A percentile compares a stretch with the other conserved stretches of the same genome.
Conservation (phyloP, 2,113 vertebrate genomes). For the Otis tarda region DNA sequence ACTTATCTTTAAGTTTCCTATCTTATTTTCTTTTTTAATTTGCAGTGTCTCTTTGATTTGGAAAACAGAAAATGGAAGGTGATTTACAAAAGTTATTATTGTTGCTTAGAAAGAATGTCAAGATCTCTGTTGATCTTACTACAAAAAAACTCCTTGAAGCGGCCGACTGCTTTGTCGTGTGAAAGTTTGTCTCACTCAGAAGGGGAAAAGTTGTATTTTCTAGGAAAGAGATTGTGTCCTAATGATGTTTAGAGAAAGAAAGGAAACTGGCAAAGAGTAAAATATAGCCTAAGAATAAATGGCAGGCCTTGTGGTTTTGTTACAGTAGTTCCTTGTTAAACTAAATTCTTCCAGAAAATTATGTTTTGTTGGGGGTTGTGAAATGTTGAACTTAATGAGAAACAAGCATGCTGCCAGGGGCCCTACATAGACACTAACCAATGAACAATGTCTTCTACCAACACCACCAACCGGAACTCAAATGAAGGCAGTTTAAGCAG, state of each 20-base stretch:
- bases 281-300: constrained; percentile 61
- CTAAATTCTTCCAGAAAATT: constrained; percentile 47
- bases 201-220: constrained; percentile 39
- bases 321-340: constrained; percentile 62
- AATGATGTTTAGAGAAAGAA: constrained; percentile 57
- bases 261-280: constrained; percentile 49
- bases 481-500: not conserved
- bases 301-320: constrained; percentile 50
- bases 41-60: not conserved
- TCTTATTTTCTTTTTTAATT: not conserved
- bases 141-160: not conserved
- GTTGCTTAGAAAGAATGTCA: not conserved
- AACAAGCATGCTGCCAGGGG: constrained; percentile 13
- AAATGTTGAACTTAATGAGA: constrained; percentile 52
- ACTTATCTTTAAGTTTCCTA: not conserved
- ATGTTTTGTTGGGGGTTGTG: constrained; percentile 53
- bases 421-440: not conserved
- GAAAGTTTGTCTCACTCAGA: not conserved
- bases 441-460: not conserved
- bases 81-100: not conserved
- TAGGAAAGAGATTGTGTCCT: constrained; percentile 38
- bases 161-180: not conserved
- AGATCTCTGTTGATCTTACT: not conserved
- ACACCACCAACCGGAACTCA: not conserved
- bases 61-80: constrained; percentile 37